These are phyloP conservation scores for Eurytoma adleriae DNA, from an alignment of 2,888 invertebrate genomes.

Conservation along the genomic window DNA sequence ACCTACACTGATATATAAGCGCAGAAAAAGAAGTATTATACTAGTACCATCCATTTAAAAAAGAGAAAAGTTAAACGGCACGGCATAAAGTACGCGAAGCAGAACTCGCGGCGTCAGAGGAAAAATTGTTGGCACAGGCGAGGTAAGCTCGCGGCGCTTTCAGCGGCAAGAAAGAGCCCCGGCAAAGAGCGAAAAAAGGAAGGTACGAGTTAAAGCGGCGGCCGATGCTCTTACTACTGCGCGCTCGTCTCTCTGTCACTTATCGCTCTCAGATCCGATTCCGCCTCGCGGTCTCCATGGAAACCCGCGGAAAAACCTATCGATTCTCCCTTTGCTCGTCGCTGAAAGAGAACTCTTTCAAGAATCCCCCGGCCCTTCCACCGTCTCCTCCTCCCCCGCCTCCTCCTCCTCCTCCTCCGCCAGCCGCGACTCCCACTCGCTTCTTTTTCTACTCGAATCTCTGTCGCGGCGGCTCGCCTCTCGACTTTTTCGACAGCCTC, in stretches of 20 bases:
- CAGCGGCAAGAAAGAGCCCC: background rate
- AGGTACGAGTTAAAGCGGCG: slow-evolving; percentile 36
- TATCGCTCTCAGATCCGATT: slow-evolving; percentile 72
- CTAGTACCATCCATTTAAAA: background rate
- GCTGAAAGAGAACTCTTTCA: slow-evolving; percentile 72
- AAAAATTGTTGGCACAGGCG: slow-evolving; percentile 8
- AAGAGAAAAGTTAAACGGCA: background rate
- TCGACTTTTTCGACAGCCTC: slow-evolving; percentile 34
- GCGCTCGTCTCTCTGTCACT: slow-evolving; percentile 66
- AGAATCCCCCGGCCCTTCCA: slow-evolving; percentile 67
- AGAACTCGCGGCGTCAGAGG: background rate
- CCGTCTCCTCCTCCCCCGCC: slow-evolving; percentile 50
- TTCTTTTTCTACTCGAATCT: slow-evolving; percentile 58
- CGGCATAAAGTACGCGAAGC: no score
- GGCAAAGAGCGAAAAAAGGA: background rate
- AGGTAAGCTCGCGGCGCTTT: slow-evolving; percentile 1
- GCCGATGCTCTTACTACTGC: slow-evolving; percentile 69
- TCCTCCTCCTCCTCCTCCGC: slow-evolving; percentile 54
- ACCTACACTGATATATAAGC: background rate
- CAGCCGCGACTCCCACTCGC: slow-evolving; percentile 25
- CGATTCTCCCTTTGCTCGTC: slow-evolving; percentile 75
- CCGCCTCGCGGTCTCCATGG: slow-evolving; percentile 74
- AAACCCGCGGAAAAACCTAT: slow-evolving; percentile 76
- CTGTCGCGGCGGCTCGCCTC: slow-evolving; percentile 29
- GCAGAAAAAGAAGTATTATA: background rate